phyloP scores from a whole-genome alignment of 2,888 invertebrate species.

The Clistopyga incitator region DNA sequence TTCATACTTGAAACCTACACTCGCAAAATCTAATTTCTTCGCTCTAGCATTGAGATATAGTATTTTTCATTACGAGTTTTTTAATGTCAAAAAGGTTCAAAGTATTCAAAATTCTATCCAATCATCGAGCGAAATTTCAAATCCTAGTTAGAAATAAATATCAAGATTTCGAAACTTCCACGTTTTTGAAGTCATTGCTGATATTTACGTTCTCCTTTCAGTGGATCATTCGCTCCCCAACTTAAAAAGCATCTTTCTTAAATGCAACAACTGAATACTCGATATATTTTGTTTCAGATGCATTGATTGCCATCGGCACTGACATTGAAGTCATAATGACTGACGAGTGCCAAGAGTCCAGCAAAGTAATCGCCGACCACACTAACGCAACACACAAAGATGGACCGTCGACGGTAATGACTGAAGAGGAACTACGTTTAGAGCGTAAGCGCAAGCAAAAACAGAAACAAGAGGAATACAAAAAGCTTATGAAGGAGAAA shows the following conservation, averaged over 20 bases:
- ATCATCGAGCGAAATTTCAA: too few relatives aligned
- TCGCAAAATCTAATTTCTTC: too few relatives aligned
- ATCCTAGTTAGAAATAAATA: too few relatives aligned
- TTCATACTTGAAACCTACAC: too few relatives aligned
- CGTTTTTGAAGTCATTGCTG: background rate
- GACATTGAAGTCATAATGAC: conserved; percentile 8
- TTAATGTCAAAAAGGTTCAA: too few relatives aligned
- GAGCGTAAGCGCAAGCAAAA: conserved; percentile 76
- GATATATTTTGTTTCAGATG: conserved; percentile 26
- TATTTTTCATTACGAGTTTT: too few relatives aligned
- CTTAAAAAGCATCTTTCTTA: background rate
- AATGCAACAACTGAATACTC: background rate
- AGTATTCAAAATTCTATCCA: too few relatives aligned
- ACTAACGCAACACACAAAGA: conserved; percentile 46
- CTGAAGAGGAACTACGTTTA: conserved; percentile 68
- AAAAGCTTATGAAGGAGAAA: conserved; percentile 71
- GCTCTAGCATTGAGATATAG: too few relatives aligned
- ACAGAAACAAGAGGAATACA: conserved; percentile 75
- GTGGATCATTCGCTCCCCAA: background rate
- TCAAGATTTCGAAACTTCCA: background rate
- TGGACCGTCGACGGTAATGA: conserved; percentile 48
- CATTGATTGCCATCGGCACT: background rate
- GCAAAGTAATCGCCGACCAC: background rate
- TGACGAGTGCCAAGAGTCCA: conserved; percentile 24
- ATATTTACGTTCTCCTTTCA: background rate